These are phyloP conservation scores for Melanotaenia parkinsoni DNA, from an alignment of 2,797 vertebrate genomes.

Conservation along the genomic window DNA sequence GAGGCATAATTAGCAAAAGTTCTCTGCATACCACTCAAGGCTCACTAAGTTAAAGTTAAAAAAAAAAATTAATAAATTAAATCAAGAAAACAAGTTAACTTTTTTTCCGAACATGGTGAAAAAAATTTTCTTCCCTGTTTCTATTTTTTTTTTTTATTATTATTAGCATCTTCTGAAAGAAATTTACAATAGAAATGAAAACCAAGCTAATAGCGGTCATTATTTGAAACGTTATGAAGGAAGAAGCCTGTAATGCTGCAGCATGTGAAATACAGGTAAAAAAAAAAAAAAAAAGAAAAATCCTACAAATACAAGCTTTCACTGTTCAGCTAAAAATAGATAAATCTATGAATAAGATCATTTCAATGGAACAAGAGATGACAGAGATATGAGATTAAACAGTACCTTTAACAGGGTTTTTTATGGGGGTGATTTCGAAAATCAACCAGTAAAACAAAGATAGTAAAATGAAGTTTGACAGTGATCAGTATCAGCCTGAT, in stretches of 20 bases:
- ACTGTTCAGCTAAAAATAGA: background rate
- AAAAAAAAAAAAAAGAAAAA: background rate
- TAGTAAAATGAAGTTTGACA: background rate
- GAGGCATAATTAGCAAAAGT: background rate
- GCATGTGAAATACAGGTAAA: no score
- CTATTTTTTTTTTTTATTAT: background rate
- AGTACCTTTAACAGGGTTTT: conserved; percentile 4
- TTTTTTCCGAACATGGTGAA: no score
- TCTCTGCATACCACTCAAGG: background rate
- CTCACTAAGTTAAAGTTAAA: background rate
- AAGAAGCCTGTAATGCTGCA: background rate
- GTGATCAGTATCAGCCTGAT: conserved; percentile 36
- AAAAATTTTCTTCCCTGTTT: no score
- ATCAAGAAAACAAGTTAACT: background rate
- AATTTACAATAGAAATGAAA: background rate
- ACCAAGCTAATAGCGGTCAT: background rate
- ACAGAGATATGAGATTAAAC: background rate
- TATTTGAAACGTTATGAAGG: background rate
- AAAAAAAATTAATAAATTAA: background rate
- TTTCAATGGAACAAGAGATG: background rate
- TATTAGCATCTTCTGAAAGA: background rate
- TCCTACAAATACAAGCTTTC: background rate
- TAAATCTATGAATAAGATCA: background rate
- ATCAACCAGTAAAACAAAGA: background rate
- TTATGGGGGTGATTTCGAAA: background rate